Conservation (phyloP, 2,797 vertebrate species). For the Malacoctenus gilli region DNA sequence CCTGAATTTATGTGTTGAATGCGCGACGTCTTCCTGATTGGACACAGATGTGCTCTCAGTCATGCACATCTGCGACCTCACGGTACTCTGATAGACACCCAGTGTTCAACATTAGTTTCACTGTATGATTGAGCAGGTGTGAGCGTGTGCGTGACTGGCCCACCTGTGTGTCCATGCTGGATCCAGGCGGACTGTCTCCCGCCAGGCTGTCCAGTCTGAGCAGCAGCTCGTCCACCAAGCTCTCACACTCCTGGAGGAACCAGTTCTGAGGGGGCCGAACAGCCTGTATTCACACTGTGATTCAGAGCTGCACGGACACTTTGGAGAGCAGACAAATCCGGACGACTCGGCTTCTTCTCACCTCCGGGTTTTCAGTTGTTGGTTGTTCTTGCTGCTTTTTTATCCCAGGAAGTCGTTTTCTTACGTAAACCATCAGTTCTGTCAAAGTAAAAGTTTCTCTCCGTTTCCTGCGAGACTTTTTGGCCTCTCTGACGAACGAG, state of each 20-base stretch:
- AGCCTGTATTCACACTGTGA: too few relatives aligned
- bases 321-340: too few relatives aligned
- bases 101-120: too few relatives aligned
- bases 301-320: too few relatives aligned
- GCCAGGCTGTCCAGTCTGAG: constrained; percentile 74
- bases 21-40: neutral
- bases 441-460: constrained; percentile 58
- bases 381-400: constrained; percentile 39
- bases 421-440: constrained; percentile 62
- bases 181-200: constrained; percentile 31
- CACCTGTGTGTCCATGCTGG: constrained; percentile 58
- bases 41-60: constrained; percentile 20
- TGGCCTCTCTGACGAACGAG: constrained; percentile 60
- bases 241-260: constrained; percentile 84
- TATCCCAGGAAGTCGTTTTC: constrained; percentile 42
- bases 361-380: constrained; percentile 55
- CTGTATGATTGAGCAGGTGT: neutral
- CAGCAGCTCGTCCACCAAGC: constrained; percentile 83
- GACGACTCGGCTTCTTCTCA: constrained; percentile 68
- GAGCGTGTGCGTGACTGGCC: neutral
- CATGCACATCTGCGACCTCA: constrained; percentile 4
- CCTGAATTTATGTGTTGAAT: constrained; percentile 41
- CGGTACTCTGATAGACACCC: too few relatives aligned
- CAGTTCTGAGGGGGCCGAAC: constrained; percentile 71
- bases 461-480: constrained; percentile 60